Conservation (phyloP, 2,888 invertebrate species). For the Physocephala rufipes region DNA sequence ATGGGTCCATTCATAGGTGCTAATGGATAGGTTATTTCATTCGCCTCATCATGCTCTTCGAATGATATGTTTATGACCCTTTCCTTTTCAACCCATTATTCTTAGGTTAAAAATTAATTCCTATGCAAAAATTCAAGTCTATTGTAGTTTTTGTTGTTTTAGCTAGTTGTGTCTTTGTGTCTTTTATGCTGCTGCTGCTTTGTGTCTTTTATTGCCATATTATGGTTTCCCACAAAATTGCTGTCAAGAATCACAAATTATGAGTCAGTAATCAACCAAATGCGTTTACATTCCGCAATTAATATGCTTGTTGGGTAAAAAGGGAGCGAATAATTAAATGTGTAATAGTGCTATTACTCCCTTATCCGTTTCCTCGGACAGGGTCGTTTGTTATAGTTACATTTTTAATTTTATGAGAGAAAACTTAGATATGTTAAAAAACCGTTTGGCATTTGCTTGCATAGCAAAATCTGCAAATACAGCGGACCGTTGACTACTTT, state of each 20-base stretch:
- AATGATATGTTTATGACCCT: slow-evolving; percentile 30
- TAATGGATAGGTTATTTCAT: slow-evolving; percentile 13
- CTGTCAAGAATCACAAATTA: slow-evolving; percentile 59
- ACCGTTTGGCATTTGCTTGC: slow-evolving; percentile 45
- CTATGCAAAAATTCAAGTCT: slow-evolving; percentile 30
- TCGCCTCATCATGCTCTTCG: slow-evolving; percentile 5
- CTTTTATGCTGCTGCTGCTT: slow-evolving; percentile 49
- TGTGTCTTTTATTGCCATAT: slow-evolving; percentile 60
- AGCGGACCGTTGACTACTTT: not conserved
- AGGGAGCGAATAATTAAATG: too few species aligned
- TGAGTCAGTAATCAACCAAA: slow-evolving; percentile 22
- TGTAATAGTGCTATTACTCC: not conserved
- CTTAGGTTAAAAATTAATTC: slow-evolving; percentile 48
- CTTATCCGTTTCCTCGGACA: slow-evolving; percentile 47
- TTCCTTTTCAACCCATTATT: slow-evolving; percentile 2
- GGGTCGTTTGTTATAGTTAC: slow-evolving; percentile 34
- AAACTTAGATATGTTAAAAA: slow-evolving; percentile 31
- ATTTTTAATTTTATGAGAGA: slow-evolving; percentile 35
- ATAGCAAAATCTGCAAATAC: too few species aligned
- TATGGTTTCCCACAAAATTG: slow-evolving; percentile 52
- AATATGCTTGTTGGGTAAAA: not conserved
- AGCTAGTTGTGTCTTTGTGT: too few species aligned
- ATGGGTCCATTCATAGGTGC: not conserved
- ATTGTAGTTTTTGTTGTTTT: slow-evolving; percentile 53
- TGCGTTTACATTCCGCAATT: slow-evolving; percentile 11